Base-by-base conservation (phyloP, 2,113 vertebrate genomes). In the Polypterus senegalus region DNA sequence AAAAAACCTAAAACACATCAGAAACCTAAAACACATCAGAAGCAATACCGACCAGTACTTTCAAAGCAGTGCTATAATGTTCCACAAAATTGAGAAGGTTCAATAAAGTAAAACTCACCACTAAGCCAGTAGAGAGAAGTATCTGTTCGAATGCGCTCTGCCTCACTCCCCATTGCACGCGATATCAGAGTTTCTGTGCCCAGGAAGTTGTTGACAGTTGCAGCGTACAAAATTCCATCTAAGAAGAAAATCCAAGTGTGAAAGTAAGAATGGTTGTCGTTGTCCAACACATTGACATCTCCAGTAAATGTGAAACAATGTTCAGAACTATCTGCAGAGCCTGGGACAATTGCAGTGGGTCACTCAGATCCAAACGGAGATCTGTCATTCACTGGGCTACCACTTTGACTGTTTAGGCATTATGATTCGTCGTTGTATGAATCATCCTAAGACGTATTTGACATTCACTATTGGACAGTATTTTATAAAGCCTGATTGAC, bases 181-280 rank as follows among this genome's bases (percentile, higher is more conserved):
- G 89, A 86, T 77, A 93, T 92, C 63, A 91, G 87, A 0, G 88
- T 86, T 48, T 87, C 79, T 0, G 91, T 91, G 65, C 91, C 90
- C 73, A 89, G 80, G 74, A 89, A 93, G 82, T 92, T 92, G 70
- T 80, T 91, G 60, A 89, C 88, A 46, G 88, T 88, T 58, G 91
- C 91, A 3, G 84, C 85, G 63, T 91, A 93, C 4, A 93, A 76
- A 58, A 74, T 68, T 0, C 88, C 88, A 53, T 76, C 91, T 93
- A 68, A 47, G 47, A 43, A 60, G 73, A 57, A 69, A 57, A 11
- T 10, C 11, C 53, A 4, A 54, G 9, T 8, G 51, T 53, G 10
- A 53, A 7, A 53, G 7, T 53, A 10, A 7, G 51, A 5, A 11
- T 54, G 53, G 53, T 54, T 10, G 9, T 11, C 3, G 53, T 4